phyloP scores from a whole-genome alignment of 2,113 vertebrate genomes.

The Paramormyrops kingsleyae region DNA sequence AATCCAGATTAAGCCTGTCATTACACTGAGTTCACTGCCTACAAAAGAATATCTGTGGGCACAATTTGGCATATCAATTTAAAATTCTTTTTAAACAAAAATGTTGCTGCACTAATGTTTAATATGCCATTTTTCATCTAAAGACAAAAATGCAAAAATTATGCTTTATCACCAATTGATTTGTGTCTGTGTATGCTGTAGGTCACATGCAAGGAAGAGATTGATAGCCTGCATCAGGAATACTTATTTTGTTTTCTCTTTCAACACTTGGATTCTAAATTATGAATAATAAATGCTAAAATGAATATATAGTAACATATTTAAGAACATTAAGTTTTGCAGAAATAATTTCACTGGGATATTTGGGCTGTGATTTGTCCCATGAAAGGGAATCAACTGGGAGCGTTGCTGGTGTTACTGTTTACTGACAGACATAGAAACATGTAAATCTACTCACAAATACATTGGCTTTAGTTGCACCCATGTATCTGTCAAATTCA shows the following conservation, averaged over 20 bases:
- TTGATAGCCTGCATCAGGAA: not conserved
- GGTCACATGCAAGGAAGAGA: not conserved
- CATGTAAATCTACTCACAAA: not conserved
- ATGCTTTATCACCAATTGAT: not conserved
- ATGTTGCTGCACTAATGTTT: not conserved
- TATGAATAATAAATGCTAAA: not conserved
- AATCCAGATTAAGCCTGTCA: not conserved
- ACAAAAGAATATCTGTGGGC: not conserved
- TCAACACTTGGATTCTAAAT: not conserved
- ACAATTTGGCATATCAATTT: not conserved
- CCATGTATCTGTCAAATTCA: not conserved
- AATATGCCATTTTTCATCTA: not conserved
- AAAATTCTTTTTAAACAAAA: not conserved
- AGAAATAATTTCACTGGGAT: not conserved
- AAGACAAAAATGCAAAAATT: not conserved
- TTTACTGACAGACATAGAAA: not conserved
- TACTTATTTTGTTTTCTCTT: not conserved
- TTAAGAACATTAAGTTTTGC: no score
- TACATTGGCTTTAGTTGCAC: not conserved
- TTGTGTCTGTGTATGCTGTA: not conserved
- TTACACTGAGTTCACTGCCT: not conserved
- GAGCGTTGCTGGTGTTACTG: not conserved
- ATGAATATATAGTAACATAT: not conserved
- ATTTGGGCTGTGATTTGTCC: not conserved
- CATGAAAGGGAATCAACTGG: not conserved